Percentiles rank a stretch among this genome's conserved stretches.
Evolutionary conservation across 2,113 vertebrate genomes (phyloP).

Genomic region (Nettapus auritus): DNA sequence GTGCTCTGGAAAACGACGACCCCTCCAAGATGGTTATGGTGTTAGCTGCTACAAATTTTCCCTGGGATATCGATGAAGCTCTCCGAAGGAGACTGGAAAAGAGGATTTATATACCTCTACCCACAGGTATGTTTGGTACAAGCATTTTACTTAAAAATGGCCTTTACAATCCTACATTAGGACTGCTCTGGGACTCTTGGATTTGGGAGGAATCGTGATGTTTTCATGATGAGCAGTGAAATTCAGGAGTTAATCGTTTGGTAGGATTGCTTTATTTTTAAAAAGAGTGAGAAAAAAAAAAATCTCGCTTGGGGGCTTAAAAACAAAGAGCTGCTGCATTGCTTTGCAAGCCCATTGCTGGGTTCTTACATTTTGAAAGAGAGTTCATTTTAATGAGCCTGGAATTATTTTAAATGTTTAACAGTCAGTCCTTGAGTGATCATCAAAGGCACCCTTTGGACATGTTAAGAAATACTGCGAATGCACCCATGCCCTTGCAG

Average conservation of each 20-base stretch:
- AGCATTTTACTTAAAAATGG: conserved; percentile 15
- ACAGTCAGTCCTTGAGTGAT: conserved; percentile 63
- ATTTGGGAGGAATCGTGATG: background rate
- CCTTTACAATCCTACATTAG: background rate
- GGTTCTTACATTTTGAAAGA: conserved; percentile 43
- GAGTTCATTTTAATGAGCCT: conserved; percentile 57
- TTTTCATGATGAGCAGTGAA: background rate
- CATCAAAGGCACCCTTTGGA: conserved; percentile 59
- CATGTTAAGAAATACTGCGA: conserved; percentile 56
- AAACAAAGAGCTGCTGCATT: conserved; percentile 25
- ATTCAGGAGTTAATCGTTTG: conserved; percentile 35
- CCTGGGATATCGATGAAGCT: conserved; percentile 87
- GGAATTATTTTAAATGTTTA: conserved; percentile 60
- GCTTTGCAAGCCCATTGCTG: conserved; percentile 26
- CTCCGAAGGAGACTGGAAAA: conserved; percentile 83
- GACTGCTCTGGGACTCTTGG: background rate
- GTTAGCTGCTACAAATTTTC: conserved; percentile 85
- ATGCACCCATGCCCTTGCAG: conserved; percentile 15
- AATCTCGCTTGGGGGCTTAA: conserved; percentile 29
- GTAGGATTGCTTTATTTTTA: background rate
- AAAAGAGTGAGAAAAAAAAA: background rate
- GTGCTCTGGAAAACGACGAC: conserved; percentile 83
- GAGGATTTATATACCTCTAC: conserved; percentile 85
- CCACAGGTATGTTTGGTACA: conserved; percentile 74
- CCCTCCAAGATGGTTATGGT: conserved; percentile 88